Percentiles rank a stretch among this genome's conserved stretches.
phyloP scores from a whole-genome alignment of 1,140 invertebrate species.

The Neotoxoptera formosana region DNA sequence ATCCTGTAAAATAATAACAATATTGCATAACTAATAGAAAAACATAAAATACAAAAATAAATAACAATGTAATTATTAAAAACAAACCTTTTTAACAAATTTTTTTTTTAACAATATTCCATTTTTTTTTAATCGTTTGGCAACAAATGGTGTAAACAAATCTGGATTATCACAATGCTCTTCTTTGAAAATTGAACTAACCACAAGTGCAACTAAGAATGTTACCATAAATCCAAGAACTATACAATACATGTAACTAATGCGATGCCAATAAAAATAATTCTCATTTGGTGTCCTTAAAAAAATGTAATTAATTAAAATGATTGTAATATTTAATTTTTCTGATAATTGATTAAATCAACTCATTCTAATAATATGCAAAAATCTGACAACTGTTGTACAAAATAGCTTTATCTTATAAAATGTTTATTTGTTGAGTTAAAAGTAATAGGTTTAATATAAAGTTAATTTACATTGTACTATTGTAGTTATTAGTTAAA shows the following conservation, averaged over 20 bases:
- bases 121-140: constrained; percentile 61
- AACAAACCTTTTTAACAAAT: not conserved
- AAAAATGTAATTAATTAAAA: constrained; percentile 2
- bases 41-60: not conserved
- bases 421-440: not conserved
- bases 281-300: constrained; percentile 61
- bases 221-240: constrained; percentile 75
- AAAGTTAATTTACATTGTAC: no score
- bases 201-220: constrained; percentile 71
- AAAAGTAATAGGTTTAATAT: no score
- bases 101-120: constrained; percentile 1
- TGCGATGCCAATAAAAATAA: constrained; percentile 75
- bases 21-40: not conserved
- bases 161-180: constrained; percentile 66
- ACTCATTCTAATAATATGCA: not conserved
- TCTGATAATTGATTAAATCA: no score
- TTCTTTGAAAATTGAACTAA: constrained; percentile 65
- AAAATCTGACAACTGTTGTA: not conserved
- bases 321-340: not conserved
- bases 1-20: constrained; percentile 19
- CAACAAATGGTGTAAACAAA: constrained; percentile 73
- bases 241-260: constrained; percentile 90
- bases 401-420: not conserved
- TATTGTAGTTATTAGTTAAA: no score
- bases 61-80: not conserved